Evolutionary conservation across 2,113 vertebrate species (phyloP).

Genomic region (Lasiurus borealis): DNA sequence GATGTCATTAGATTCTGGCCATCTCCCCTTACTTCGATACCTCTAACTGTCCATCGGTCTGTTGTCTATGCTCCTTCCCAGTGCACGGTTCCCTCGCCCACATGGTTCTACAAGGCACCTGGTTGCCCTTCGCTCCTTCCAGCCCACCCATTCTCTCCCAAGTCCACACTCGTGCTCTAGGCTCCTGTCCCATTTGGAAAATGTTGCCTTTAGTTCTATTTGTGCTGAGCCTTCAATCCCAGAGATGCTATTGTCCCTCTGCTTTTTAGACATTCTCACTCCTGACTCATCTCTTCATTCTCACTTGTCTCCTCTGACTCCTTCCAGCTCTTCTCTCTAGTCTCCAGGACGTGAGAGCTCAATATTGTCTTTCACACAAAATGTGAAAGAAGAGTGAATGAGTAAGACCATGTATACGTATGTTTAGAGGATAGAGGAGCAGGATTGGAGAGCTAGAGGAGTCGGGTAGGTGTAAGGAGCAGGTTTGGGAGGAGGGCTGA

Average conservation of each 20-base stretch:
- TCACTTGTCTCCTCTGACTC: background rate
- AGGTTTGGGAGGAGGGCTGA: background rate
- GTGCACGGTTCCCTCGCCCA: accelerated
- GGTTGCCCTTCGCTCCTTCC: background rate
- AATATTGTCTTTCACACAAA: background rate
- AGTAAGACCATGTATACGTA: background rate
- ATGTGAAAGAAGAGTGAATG: background rate
- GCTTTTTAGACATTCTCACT: background rate
- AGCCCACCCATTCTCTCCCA: background rate
- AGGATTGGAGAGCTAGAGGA: background rate
- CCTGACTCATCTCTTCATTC: background rate
- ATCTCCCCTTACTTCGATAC: background rate
- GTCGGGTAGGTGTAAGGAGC: accelerated
- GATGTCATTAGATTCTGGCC: background rate
- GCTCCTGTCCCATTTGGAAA: background rate
- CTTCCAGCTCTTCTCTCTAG: background rate
- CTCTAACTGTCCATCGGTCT: background rate
- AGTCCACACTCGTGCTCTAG: background rate
- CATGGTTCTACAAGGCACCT: accelerated
- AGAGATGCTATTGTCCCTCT: background rate
- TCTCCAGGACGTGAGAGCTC: background rate
- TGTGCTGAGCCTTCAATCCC: background rate
- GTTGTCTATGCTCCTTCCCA: background rate
- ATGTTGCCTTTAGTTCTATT: background rate
- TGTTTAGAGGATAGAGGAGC: background rate